Evolutionary conservation across 2,888 invertebrate species (phyloP), one percentile per base, ranked within the genome.

Genomic region (Glyphotaelius pellucidus): DNA sequence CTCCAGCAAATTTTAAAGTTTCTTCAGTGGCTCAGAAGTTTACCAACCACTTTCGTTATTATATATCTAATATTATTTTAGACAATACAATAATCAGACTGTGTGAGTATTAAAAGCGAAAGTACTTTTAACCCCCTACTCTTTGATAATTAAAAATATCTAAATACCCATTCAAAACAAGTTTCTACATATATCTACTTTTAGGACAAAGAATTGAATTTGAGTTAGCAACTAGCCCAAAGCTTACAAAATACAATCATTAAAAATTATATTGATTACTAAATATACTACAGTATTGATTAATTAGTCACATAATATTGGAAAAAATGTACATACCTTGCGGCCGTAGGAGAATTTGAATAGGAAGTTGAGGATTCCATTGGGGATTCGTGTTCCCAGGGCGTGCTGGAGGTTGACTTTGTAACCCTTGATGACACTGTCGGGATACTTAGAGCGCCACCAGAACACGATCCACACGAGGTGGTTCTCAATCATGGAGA

Each of bases 401-500:
- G 98, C 98, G 95, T 97, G 98, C 95, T 99, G 98, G 94, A 99
- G 96, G 95, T 99, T 98, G 94, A 99, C 97, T 96, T 99, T 98
- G 96, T 98, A 98, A 80, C 98, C 98, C 96, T 98, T 98, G 95
- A 99, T 96, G 94, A 98, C 97, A 94, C 97, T 97, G 94, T 98
- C 98, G n/a, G 98, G 98, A 95, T 98, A 98, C 96, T 98, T 99
- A 94, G 98, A 98, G 94, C 98, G 98, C 99, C 99, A 99, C 97
- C 98, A 98, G 95, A 98, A 97, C 92, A 98, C 97, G 94, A 98
- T 98, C 99, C 99, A 99, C 92, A 98, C 97, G 83, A 99, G 97
- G 95, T 99, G 98, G 95, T 99, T 99, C 95, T 99, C 99, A 94
- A 99, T 97, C 98, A 99, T 99, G 93, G 98, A 98, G 94, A 98